Evolutionary conservation across 2,797 vertebrate species (phyloP).

Genomic region (Lacerta bilineata): DNA sequence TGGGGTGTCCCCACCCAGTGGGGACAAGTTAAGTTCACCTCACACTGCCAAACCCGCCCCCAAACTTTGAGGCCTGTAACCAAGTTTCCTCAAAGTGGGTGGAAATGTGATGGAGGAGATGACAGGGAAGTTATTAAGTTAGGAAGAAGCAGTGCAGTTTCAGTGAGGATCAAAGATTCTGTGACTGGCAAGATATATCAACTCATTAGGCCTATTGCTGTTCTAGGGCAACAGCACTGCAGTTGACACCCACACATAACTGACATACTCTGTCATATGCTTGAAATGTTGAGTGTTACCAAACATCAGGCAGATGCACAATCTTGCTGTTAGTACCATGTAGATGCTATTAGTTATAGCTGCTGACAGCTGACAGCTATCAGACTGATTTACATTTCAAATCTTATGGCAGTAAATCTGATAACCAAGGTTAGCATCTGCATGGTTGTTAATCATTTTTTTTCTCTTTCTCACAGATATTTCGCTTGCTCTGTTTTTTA

Average conservation of each 20-base stretch:
- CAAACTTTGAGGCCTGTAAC: background rate
- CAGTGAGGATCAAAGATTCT: background rate
- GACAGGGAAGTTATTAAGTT: background rate
- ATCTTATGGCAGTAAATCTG: background rate
- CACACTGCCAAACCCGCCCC: no score
- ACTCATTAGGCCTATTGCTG: background rate
- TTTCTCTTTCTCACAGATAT: background rate
- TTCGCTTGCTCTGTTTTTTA: background rate
- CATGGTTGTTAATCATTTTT: background rate
- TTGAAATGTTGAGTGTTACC: background rate
- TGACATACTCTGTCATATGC: background rate
- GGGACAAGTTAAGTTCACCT: background rate
- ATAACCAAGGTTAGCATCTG: background rate
- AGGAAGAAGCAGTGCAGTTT: background rate
- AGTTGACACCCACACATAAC: background rate
- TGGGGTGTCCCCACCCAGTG: background rate
- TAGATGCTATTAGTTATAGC: background rate
- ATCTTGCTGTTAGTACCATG: background rate
- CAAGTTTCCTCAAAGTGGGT: background rate
- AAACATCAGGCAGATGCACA: background rate
- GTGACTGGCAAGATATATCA: background rate
- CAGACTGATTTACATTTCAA: conserved; percentile 1
- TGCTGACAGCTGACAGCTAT: background rate
- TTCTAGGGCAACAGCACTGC: background rate
- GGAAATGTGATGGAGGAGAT: background rate